A percentile compares a stretch with the other conserved stretches of the same genome.
These are phyloP conservation scores for Columba guinea DNA, from an alignment of 2,797 vertebrate genomes.

Conservation along the genomic window DNA sequence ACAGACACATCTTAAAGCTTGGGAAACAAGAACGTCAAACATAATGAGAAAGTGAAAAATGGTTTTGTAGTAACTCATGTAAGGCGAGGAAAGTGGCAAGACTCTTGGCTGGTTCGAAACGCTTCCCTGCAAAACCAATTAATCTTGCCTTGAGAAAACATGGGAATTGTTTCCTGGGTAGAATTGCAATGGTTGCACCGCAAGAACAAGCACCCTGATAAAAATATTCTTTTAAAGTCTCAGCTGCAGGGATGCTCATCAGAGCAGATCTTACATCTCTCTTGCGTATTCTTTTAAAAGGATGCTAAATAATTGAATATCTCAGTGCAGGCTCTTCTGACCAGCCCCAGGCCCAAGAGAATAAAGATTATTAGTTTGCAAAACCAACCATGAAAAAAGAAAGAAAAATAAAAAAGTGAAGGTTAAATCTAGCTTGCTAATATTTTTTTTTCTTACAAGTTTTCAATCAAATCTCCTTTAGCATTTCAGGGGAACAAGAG, in stretches of 20 bases:
- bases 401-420: not conserved
- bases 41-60: conserved; percentile 25
- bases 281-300: conserved; percentile 36
- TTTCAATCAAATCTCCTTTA: not conserved
- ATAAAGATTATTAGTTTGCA: conserved; percentile 25
- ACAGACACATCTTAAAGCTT: not conserved
- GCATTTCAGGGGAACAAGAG: not conserved
- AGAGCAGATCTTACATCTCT: conserved; percentile 21
- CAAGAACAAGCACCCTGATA: not conserved
- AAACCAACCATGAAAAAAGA: not conserved
- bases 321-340: not conserved
- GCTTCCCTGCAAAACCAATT: not conserved
- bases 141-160: not conserved
- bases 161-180: fast-evolving
- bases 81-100: not conserved
- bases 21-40: not conserved
- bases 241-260: not conserved
- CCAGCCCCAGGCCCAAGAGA: not conserved
- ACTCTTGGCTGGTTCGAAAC: not conserved
- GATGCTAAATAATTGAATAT: conserved; percentile 45
- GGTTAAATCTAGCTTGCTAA: not conserved
- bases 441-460: not conserved
- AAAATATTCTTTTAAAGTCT: not conserved
- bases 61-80: not conserved
- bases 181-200: not conserved